Percentiles rank a stretch among this genome's conserved stretches.
These are phyloP conservation scores for Amphipoea lucens DNA, from an alignment of 2,888 invertebrate species.

Conservation along the genomic window DNA sequence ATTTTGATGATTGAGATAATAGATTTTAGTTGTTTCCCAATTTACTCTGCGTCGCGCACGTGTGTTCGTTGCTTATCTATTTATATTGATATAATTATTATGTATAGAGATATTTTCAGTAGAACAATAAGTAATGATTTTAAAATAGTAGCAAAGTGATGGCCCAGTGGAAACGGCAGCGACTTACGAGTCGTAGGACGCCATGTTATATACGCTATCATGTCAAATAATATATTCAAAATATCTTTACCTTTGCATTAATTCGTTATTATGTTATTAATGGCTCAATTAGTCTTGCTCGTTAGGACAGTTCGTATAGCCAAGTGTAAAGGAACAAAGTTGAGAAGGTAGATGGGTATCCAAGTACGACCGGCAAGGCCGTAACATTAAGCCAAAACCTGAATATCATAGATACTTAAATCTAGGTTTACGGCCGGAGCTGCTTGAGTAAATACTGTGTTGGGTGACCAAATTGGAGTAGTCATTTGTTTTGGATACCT, in stretches of 20 bases:
- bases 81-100: not conserved
- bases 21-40: no score
- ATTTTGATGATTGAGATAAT: no score
- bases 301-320: slow-evolving; percentile 1
- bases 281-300: not conserved
- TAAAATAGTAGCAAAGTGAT: not conserved
- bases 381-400: not conserved
- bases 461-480: not conserved
- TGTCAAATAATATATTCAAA: no score
- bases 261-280: not conserved
- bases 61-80: not conserved
- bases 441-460: not conserved
- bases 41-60: no score
- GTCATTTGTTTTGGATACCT: not conserved
- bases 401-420: slow-evolving; percentile 2
- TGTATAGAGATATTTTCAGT: not conserved
- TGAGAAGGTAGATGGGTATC: not conserved
- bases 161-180: not conserved
- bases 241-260: not conserved
- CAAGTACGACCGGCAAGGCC: not conserved
- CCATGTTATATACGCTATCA: no score
- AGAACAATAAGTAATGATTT: not conserved
- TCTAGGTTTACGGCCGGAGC: not conserved
- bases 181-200: not conserved
- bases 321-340: slow-evolving; percentile 16